A percentile compares a stretch with the other conserved stretches of the same genome.
Evolutionary conservation across 2,113 vertebrate genomes (phyloP).

Genomic region (Orcinus orca): DNA sequence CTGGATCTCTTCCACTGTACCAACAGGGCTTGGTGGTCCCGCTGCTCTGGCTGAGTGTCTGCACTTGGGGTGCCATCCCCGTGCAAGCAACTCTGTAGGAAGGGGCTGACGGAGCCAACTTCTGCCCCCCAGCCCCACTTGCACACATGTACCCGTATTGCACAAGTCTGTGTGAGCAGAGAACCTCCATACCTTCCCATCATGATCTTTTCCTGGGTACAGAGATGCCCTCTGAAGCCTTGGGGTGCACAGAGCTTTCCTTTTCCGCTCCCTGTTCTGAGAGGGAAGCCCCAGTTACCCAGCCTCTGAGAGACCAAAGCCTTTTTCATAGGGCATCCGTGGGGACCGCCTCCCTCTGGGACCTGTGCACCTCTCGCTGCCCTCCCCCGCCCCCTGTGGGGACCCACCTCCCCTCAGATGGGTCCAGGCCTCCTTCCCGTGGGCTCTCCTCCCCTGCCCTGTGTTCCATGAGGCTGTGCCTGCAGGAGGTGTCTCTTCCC

Average conservation of each 20-base stretch:
- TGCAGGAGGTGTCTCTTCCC: not conserved
- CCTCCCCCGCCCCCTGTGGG: rapidly evolving
- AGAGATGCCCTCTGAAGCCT: not conserved
- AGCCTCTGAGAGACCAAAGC: not conserved
- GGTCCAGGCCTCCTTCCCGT: not conserved
- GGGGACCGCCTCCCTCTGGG: no score
- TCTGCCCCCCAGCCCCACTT: rapidly evolving
- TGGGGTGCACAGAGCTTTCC: not conserved
- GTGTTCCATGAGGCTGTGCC: rapidly evolving
- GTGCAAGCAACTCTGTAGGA: not conserved
- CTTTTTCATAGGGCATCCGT: not conserved
- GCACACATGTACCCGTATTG: rapidly evolving
- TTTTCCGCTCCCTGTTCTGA: not conserved
- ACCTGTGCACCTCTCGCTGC: rapidly evolving
- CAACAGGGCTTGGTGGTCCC: rapidly evolving
- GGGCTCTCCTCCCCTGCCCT: not conserved
- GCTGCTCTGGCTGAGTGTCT: not conserved
- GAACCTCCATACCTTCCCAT: not conserved
- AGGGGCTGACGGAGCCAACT: rapidly evolving
- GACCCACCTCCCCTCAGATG: rapidly evolving
- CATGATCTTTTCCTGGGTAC: not conserved
- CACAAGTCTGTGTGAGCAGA: rapidly evolving
- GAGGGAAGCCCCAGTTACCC: not conserved
- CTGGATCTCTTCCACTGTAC: rapidly evolving
- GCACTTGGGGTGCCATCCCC: rapidly evolving